Percentiles rank a stretch among this genome's conserved stretches.
These are phyloP conservation scores for Callosobruchus maculatus DNA, from an alignment of 2,888 invertebrate species.

Conservation along the genomic window DNA sequence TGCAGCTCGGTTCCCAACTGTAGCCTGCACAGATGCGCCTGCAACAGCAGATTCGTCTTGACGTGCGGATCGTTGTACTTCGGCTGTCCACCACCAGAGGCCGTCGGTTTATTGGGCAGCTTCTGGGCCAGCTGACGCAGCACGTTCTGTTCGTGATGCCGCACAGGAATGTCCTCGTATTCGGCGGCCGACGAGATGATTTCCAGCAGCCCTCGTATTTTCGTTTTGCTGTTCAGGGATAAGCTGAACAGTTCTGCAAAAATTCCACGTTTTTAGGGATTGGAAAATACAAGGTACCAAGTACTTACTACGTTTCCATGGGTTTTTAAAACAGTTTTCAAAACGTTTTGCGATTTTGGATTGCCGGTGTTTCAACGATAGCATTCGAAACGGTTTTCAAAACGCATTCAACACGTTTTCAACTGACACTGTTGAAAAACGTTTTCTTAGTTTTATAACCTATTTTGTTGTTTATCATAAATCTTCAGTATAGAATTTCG, in stretches of 20 bases:
- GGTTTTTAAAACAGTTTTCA: too few relatives aligned
- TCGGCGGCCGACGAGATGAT: conserved; percentile 98
- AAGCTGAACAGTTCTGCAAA: conserved; percentile 92
- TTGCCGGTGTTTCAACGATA: too few relatives aligned
- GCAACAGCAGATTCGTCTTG: conserved; percentile 91
- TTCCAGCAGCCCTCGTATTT: conserved; percentile 93
- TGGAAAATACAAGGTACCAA: too few relatives aligned
- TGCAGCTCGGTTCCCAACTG: conserved; percentile 95
- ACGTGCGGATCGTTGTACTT: conserved; percentile 96
- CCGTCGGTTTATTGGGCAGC: conserved; percentile 60
- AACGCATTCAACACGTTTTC: too few relatives aligned
- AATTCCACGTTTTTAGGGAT: not conserved
- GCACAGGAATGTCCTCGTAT: conserved; percentile 88
- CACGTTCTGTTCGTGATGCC: conserved; percentile 92
- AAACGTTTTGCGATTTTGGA: too few relatives aligned
- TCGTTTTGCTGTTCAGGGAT: conserved; percentile 95
- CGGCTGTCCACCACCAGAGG: conserved; percentile 58
- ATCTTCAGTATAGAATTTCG: too few relatives aligned
- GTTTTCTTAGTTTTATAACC: too few relatives aligned
- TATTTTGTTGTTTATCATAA: too few relatives aligned
- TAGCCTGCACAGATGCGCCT: conserved; percentile 91
- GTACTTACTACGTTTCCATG: too few relatives aligned
- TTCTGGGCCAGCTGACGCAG: conserved; percentile 58
- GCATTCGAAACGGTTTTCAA: too few relatives aligned
- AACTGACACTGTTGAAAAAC: too few relatives aligned